Base-by-base conservation (phyloP, 2,797 vertebrate genomes). In the Periparus ater region DNA sequence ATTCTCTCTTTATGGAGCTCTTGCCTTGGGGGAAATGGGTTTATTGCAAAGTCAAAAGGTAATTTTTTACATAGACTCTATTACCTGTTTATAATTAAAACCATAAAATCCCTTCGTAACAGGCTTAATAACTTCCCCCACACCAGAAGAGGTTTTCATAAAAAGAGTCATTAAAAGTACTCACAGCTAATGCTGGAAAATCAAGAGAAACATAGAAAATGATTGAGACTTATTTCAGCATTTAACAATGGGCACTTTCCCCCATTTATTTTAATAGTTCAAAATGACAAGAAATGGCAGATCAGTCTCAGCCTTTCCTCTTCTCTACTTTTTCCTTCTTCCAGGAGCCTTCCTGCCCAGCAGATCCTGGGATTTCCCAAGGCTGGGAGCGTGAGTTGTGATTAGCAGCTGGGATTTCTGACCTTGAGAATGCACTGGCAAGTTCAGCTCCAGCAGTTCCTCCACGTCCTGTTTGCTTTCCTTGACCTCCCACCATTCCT, bases 1-100 rank as follows among this genome's bases (percentile, higher is more conserved):
- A 95, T 94, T 87, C 73, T 78, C 50, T 62, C 66, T 58, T 89
- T 91, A 94, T 94, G 72, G 82, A 86, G 82, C 27, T 53, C 71
- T 85, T 86, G 77, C 72, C 77, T 90, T 88, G 82, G 61, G 95
- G 91, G 32, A 85, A 88, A 93, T 21, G 34, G 83, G 57, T 91
- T 95, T 93, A 96, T 82, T 90, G 77, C 89, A 77, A 81, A 97
- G 91, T 96, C 79, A 93, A 94, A 97, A 97, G 89, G 94, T 91
- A 96, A 87, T 87, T 96, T 40, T 97, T 97, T 95, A 88, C 85
- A 94, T 71, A 85, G 92, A 89, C 84, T 94, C 83, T 72, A 87
- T 96, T 97, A 96, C 93, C 95, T 97, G 73, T 96, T 97, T 97
- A 93, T 97, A 97, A 98, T 98, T 97, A 97, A 97, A 97, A 96